Base-by-base conservation (phyloP, 1,140 invertebrate species). In the Arctopsyche grandis region DNA sequence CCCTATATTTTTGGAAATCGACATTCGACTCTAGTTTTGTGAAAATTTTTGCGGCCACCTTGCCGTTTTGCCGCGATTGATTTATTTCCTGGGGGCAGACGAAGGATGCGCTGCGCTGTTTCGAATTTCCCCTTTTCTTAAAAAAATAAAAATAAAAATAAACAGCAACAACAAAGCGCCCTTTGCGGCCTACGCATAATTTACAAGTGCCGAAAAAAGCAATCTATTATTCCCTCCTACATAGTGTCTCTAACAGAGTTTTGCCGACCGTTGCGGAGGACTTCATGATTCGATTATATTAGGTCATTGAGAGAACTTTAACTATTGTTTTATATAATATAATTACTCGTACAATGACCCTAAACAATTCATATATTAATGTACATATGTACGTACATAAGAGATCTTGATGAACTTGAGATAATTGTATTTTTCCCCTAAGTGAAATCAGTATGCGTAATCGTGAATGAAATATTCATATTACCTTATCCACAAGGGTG, bases 61-160 rank as follows among this genome's bases (percentile, higher is more conserved):
- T 44, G 73, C 21, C 44, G 48, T 10, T 38, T 38, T 14, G 48
- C 19, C 19, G 56, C 74, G 74, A 76, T 76, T 76, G 74, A 76
- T 76, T 76, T 76, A 76, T 76, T 63, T 76, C 22, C 71, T 21
- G 7, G 52, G 71, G 24, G 71, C 48, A 74, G 44, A 74, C 71
- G 48, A 56, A 74, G 71, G 71, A 56, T 48, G 48, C 46, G 69
- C 69, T 22, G n/a, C 69, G n/a, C 44, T 74, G 44, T 74, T 60
- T 29, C 69, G 19, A 12, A n/a, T 44, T 38, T 44, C 38, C 69
- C 38, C 69, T 26, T 52, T 52, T 52, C 10, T 22, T 22, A 14
- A 66, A 66, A 66, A 66, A 26, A 66, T 21, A 60, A 58, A 22
- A 22, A 66, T 12, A 66, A 66, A 66, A 66, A 24, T 66, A 66